Conservation (phyloP, 2,888 invertebrate species). For the Polydrusus pterygomalis region DNA sequence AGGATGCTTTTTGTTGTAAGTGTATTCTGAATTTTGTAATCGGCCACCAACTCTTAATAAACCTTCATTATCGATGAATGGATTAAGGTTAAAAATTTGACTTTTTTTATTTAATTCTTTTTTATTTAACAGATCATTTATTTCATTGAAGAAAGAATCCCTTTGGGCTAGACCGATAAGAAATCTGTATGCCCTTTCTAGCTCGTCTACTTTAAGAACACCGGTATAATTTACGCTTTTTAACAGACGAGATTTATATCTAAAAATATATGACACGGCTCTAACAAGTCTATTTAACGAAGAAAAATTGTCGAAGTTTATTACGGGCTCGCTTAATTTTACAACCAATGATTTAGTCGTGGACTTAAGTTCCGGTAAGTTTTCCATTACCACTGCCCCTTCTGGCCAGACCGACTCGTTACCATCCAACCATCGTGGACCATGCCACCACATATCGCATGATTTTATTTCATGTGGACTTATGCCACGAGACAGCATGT, state of each 20-base stretch:
- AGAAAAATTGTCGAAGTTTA: not conserved
- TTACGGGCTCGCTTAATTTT: not conserved
- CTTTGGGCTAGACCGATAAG: not conserved
- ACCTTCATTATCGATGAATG: conserved; percentile 52
- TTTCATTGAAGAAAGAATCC: not conserved
- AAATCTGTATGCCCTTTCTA: not conserved
- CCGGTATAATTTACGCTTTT: not conserved
- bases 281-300: not conserved
- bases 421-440: conserved; percentile 29
- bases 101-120: conserved; percentile 16
- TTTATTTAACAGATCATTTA: not conserved
- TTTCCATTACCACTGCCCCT: not conserved
- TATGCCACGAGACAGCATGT: conserved; percentile 54
- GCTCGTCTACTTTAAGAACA: not conserved
- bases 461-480: conserved; percentile 34
- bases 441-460: conserved; percentile 53
- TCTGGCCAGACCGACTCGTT: not conserved
- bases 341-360: not conserved
- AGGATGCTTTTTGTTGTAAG: conserved; percentile 52
- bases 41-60: conserved; percentile 52
- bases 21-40: conserved; percentile 39
- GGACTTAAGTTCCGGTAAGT: not conserved
- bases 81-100: conserved; percentile 50
- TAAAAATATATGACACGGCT: not conserved
- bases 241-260: not conserved